Conservation (phyloP, 2,888 invertebrate genomes). For the Cenopis cana region DNA sequence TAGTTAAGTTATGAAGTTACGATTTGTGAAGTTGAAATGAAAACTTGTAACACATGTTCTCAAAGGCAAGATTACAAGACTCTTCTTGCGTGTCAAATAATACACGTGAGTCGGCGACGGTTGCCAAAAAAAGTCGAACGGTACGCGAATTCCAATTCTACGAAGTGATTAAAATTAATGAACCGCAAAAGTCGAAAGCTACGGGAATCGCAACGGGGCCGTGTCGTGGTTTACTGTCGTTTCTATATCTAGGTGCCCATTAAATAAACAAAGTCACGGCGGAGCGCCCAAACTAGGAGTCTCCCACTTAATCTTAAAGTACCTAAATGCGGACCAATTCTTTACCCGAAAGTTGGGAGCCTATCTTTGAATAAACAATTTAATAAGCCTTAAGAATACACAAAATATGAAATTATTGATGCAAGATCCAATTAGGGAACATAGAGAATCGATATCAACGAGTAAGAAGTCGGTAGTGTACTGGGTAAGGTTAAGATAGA, state of each 20-base stretch:
- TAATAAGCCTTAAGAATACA: too few species aligned
- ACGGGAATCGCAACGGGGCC: conserved; percentile 41
- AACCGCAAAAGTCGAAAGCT: conserved; percentile 44
- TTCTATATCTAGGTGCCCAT: conserved; percentile 9
- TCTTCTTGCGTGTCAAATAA: conserved; percentile 6
- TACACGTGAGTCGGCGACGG: conserved; percentile 4
- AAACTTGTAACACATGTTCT: background rate
- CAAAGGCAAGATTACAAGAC: background rate
- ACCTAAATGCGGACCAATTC: background rate
- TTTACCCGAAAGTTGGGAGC: background rate
- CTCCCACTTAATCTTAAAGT: too few species aligned
- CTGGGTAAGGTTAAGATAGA: too few species aligned
- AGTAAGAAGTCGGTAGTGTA: too few species aligned
- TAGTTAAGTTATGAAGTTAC: too few species aligned
- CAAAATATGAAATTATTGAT: background rate
- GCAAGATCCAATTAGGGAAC: background rate
- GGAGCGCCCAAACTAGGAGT: conserved; percentile 1
- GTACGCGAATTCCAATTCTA: conserved; percentile 49
- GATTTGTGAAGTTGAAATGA: background rate
- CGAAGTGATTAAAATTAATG: conserved; percentile 60
- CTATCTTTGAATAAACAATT: too few species aligned
- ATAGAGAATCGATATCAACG: background rate
- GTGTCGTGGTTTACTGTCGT: conserved; percentile 29
- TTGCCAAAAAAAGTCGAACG: conserved; percentile 37
- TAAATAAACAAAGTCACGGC: conserved; percentile 8